Percentiles rank a stretch among this genome's conserved stretches.
Conservation (phyloP, 2,797 vertebrate genomes). For the Rousettus madagascariensis region DNA sequence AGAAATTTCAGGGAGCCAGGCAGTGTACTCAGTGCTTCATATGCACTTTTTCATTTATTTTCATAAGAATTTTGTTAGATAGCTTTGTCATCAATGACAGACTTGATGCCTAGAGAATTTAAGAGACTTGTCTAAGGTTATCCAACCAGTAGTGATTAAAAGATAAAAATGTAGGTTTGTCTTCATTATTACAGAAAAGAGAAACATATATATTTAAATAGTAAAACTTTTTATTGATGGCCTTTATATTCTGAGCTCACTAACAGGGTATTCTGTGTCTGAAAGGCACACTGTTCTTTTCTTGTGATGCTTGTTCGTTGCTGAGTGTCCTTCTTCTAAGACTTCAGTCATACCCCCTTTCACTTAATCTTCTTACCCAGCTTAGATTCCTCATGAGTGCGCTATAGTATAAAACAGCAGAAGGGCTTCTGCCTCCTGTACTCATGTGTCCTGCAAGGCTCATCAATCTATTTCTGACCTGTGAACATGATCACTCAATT, state of each 20-base stretch:
- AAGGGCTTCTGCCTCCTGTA: not conserved
- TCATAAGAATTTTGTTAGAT: not conserved
- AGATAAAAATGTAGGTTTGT: not conserved
- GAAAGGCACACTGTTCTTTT: not conserved
- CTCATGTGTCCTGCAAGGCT: not conserved
- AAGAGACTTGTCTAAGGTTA: not conserved
- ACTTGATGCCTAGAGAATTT: not conserved
- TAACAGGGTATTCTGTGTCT: accelerated
- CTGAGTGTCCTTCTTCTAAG: not conserved
- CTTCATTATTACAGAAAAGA: not conserved
- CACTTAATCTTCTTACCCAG: not conserved
- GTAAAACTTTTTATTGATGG: not conserved
- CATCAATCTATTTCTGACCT: not conserved
- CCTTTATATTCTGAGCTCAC: not conserved
- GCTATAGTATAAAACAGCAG: not conserved
- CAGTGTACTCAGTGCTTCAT: not conserved
- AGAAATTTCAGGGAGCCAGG: not conserved
- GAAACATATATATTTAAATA: not conserved
- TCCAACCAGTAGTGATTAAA: not conserved
- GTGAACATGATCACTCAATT: not conserved
- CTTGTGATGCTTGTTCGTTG: not conserved
- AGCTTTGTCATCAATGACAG: not conserved
- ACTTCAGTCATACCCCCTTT: not conserved
- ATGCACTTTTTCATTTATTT: not conserved
- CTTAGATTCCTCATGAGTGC: not conserved